A percentile compares a stretch with the other conserved stretches of the same genome.
phyloP scores from a whole-genome alignment of 2,113 vertebrate species.

The Equus przewalskii region DNA sequence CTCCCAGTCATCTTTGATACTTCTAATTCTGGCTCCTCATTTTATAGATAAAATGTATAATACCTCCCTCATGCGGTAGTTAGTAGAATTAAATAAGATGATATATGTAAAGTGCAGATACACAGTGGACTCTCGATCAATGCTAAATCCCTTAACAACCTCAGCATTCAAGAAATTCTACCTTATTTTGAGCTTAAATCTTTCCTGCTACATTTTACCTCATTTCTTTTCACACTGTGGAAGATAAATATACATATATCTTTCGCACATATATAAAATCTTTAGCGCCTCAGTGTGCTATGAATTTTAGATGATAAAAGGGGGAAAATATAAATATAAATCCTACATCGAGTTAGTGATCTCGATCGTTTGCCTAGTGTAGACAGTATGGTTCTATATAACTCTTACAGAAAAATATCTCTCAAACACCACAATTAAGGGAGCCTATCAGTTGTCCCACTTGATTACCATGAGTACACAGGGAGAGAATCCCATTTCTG shows the following conservation, averaged over 20 bases:
- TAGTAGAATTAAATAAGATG: slow-evolving; percentile 49
- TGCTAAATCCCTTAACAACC: slow-evolving; percentile 12
- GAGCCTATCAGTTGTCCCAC: background rate
- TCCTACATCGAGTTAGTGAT: background rate
- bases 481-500: slow-evolving; percentile 12
- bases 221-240: slow-evolving; percentile 5
- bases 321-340: background rate
- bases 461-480: background rate
- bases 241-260: background rate
- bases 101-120: background rate
- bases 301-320: slow-evolving; percentile 22
- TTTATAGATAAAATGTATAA: slow-evolving; percentile 17
- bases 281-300: background rate
- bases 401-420: background rate
- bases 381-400: background rate
- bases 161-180: slow-evolving; percentile 35
- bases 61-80: slow-evolving; percentile 5
- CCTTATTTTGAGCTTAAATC: slow-evolving; percentile 44
- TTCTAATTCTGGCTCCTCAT: slow-evolving; percentile 5
- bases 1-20: background rate
- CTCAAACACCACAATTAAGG: background rate
- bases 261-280: background rate
- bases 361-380: background rate
- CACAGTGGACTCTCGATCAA: background rate
- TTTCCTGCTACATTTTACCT: slow-evolving; percentile 27